Evolutionary conservation across 2,113 vertebrate genomes (phyloP).

Genomic region (Lepus americanus): DNA sequence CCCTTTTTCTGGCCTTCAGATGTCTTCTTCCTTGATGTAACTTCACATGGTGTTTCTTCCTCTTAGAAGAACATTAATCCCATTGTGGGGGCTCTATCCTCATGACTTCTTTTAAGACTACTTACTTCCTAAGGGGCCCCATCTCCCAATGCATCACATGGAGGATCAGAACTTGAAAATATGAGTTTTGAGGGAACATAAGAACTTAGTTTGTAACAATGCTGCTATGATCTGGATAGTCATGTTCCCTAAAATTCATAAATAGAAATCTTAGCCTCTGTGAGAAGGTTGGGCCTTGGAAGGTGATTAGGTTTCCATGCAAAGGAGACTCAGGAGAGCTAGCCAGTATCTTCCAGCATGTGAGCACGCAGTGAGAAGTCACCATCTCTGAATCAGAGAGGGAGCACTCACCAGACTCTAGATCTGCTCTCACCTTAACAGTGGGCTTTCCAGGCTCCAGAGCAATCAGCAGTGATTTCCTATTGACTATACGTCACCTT

Average conservation of each 20-base stretch:
- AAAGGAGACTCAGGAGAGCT: background rate
- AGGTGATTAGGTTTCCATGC: background rate
- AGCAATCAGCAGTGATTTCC: background rate
- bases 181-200: background rate
- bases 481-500: background rate
- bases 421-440: background rate
- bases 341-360: too few species aligned
- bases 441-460: background rate
- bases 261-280: background rate
- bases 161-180: background rate
- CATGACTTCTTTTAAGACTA: background rate
- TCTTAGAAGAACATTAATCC: background rate
- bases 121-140: background rate
- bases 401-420: background rate
- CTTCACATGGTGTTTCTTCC: background rate
- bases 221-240: background rate
- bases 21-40: background rate
- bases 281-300: background rate
- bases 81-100: background rate
- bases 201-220: background rate
- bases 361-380: background rate
- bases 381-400: background rate
- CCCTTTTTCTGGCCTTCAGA: background rate
- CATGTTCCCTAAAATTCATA: background rate
- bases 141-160: background rate